A percentile compares a stretch with the other conserved stretches of the same genome.
These are phyloP conservation scores for Carassius carassius DNA, from an alignment of 2,113 vertebrate species.

Conservation along the genomic window DNA sequence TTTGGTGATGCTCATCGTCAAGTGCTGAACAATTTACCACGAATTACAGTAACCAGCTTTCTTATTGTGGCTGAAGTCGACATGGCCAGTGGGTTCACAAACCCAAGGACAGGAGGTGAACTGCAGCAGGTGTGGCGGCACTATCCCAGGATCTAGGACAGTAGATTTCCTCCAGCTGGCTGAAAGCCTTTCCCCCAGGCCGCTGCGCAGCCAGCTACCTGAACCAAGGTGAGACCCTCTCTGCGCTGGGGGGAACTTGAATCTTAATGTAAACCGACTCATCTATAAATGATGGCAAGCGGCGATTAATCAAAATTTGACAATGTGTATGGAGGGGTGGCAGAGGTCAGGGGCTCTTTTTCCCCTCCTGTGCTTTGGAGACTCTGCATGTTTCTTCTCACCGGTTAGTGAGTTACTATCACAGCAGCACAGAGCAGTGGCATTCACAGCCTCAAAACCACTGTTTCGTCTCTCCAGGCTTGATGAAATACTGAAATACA, in stretches of 20 bases:
- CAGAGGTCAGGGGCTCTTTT: slow-evolving; percentile 50
- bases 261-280: slow-evolving; percentile 75
- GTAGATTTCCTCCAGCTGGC: slow-evolving; percentile 70
- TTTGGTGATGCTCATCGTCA: background rate
- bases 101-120: slow-evolving; percentile 72
- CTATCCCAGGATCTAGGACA: slow-evolving; percentile 71
- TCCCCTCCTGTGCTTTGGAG: slow-evolving; percentile 33
- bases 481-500: slow-evolving; percentile 6
- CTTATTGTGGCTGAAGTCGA: background rate
- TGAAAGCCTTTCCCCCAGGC: slow-evolving; percentile 48
- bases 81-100: slow-evolving; percentile 48
- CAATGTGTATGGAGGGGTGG: slow-evolving; percentile 53
- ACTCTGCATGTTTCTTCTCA: slow-evolving; percentile 34
- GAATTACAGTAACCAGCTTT: background rate
- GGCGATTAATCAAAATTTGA: slow-evolving; percentile 64
- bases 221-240: slow-evolving; percentile 68
- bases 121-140: slow-evolving; percentile 64
- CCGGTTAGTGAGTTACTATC: slow-evolving; percentile 18
- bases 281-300: slow-evolving; percentile 66
- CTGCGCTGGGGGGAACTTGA: slow-evolving; percentile 65
- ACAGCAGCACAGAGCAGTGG: slow-evolving; percentile 23
- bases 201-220: slow-evolving; percentile 56
- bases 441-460: background rate
- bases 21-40: background rate
- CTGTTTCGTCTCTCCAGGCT: background rate